A percentile compares a stretch with the other conserved stretches of the same genome.
Evolutionary conservation across 2,797 vertebrate species (phyloP).

Genomic region (Pantherophis alleghaniensis): DNA sequence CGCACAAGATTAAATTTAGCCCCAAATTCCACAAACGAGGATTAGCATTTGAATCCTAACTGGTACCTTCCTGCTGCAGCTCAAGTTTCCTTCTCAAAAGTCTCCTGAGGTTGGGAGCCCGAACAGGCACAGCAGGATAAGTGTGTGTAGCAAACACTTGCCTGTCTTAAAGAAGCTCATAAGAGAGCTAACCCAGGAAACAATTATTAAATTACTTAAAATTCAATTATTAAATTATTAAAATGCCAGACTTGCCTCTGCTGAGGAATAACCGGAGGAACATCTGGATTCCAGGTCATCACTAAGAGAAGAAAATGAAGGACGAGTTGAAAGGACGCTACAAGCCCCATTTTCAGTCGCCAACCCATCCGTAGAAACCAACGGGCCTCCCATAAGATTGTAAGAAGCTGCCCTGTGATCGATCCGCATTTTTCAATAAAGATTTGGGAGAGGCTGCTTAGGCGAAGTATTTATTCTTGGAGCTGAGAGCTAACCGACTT

Average conservation of each 20-base stretch:
- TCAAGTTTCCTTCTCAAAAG: neutral
- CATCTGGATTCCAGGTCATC: slow-evolving; percentile 91
- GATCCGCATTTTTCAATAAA: neutral
- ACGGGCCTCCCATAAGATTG: accelerated
- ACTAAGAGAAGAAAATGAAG: slow-evolving; percentile 71
- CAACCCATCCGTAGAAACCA: neutral
- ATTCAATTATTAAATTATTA: neutral
- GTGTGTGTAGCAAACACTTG: neutral
- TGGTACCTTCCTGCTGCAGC: neutral
- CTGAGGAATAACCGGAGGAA: slow-evolving; percentile 96
- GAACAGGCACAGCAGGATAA: neutral
- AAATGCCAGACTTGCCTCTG: slow-evolving; percentile 82
- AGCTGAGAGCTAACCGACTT: neutral
- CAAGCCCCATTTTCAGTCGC: neutral
- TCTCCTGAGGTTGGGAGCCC: neutral
- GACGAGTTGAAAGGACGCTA: neutral
- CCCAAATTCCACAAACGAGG: neutral
- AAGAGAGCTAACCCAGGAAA: neutral
- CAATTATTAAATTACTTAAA: neutral
- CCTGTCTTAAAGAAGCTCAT: neutral
- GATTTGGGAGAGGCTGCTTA: neutral
- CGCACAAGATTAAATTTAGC: neutral
- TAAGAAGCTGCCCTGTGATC: neutral
- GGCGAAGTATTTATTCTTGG: neutral
- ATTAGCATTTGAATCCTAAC: neutral